Evolutionary conservation across 2,888 invertebrate species (phyloP).

Genomic region (Catocala nupta): DNA sequence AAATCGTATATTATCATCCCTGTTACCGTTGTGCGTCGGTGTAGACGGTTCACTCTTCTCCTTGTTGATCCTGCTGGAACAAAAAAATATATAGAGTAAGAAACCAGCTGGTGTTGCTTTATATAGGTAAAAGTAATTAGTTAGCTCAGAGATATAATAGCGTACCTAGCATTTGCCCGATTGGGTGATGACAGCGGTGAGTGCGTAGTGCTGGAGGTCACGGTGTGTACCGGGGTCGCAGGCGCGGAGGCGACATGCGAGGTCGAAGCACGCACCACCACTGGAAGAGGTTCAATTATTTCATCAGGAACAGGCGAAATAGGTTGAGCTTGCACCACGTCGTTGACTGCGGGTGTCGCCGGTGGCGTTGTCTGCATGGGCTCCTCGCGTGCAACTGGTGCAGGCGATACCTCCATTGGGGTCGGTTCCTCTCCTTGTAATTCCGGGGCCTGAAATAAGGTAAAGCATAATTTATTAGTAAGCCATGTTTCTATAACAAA

Average conservation of each 20-base stretch:
- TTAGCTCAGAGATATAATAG: neutral
- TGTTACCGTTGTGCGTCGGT: conserved; percentile 33
- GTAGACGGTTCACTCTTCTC: conserved; percentile 43
- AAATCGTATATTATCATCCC: conserved; percentile 50
- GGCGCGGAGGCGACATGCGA: conserved; percentile 18
- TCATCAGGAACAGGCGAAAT: conserved; percentile 6
- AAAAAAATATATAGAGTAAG: too few relatives aligned
- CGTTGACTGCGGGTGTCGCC: neutral
- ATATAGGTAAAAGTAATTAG: too few relatives aligned
- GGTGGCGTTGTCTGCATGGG: conserved; percentile 16
- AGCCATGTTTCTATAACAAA: too few relatives aligned
- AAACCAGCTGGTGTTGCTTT: too few relatives aligned
- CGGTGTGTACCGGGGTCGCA: conserved; percentile 13
- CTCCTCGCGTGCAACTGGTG: conserved; percentile 26
- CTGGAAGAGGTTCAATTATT: neutral
- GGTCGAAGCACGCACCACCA: conserved; percentile 19
- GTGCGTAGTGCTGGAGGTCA: conserved; percentile 32
- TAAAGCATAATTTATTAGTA: conserved; percentile 1
- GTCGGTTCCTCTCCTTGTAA: conserved; percentile 19
- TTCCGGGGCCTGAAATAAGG: conserved; percentile 12
- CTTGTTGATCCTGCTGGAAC: conserved; percentile 35
- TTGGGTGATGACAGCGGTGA: conserved; percentile 29
- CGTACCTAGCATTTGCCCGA: conserved; percentile 21
- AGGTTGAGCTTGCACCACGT: neutral
- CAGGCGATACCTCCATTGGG: conserved; percentile 52